A percentile compares a stretch with the other conserved stretches of the same genome.
phyloP scores from a whole-genome alignment of 2,888 invertebrate genomes.

The Pyrrhosoma nymphula region DNA sequence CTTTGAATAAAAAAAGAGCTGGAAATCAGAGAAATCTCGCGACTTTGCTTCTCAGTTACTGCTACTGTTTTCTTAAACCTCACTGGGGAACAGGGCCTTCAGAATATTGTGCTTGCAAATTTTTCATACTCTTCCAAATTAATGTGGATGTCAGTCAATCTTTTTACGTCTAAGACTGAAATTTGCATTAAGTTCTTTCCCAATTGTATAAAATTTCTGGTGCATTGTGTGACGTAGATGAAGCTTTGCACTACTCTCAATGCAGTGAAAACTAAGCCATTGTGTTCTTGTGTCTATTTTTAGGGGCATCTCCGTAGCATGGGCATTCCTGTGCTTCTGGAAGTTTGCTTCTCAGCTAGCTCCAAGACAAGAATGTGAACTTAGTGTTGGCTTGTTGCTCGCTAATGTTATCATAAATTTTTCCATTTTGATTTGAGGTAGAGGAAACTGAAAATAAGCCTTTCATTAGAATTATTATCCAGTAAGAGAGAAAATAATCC shows the following conservation, averaged over 20 bases:
- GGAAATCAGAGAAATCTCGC: too few species aligned
- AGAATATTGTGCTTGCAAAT: background rate
- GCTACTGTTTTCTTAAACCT: too few species aligned
- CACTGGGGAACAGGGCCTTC: too few species aligned
- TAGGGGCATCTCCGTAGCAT: constrained; percentile 58
- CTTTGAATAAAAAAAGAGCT: too few species aligned
- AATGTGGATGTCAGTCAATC: background rate
- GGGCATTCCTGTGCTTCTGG: constrained; percentile 31
- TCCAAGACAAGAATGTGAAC: constrained; percentile 12
- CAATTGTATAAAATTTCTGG: too few species aligned
- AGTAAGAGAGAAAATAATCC: background rate
- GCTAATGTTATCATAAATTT: background rate
- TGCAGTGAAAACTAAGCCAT: constrained; percentile 2
- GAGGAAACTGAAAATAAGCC: background rate
- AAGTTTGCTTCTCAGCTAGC: constrained; percentile 22
- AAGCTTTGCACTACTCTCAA: background rate
- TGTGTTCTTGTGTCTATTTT: constrained; percentile 29
- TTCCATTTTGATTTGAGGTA: background rate
- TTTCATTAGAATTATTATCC: background rate
- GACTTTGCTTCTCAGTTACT: too few species aligned
- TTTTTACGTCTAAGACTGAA: background rate
- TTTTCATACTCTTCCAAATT: background rate
- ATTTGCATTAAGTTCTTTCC: too few species aligned
- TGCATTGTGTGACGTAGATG: too few species aligned
- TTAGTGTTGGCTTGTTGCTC: background rate